Evolutionary conservation across 2,113 vertebrate genomes (phyloP).

Genomic region (Paradisaea rubra): DNA sequence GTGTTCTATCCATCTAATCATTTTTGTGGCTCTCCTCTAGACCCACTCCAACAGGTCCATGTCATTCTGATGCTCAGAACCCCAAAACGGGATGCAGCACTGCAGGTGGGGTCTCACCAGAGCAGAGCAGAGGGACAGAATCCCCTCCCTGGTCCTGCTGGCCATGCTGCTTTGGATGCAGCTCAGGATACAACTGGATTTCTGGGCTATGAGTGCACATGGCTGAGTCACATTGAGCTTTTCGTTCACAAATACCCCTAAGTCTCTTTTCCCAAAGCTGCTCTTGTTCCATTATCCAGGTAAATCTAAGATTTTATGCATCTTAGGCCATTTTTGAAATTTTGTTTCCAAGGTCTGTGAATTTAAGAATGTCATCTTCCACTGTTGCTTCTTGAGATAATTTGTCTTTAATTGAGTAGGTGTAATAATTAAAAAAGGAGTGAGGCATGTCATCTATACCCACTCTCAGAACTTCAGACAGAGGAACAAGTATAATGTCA

Average conservation of each 20-base stretch:
- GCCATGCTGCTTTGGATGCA: background rate
- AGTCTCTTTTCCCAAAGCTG: background rate
- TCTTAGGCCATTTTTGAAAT: background rate
- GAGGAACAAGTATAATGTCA: background rate
- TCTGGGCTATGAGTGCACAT: accelerated
- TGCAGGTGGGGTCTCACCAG: background rate
- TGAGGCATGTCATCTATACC: background rate
- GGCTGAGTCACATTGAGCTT: background rate
- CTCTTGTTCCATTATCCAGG: accelerated
- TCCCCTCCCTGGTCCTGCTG: background rate
- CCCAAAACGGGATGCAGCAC: background rate
- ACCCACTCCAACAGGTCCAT: background rate
- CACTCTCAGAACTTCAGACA: background rate
- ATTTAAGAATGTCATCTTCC: background rate
- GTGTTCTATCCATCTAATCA: background rate
- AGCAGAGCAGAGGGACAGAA: background rate
- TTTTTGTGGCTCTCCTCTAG: background rate
- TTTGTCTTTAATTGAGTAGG: background rate
- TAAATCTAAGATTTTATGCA: background rate
- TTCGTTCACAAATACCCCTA: background rate
- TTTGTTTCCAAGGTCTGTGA: background rate
- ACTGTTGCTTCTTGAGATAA: background rate
- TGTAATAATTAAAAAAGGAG: background rate
- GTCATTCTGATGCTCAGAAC: background rate
- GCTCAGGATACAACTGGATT: accelerated